Evolutionary conservation across 2,888 invertebrate species (phyloP).

Genomic region (Apotomis capreana): DNA sequence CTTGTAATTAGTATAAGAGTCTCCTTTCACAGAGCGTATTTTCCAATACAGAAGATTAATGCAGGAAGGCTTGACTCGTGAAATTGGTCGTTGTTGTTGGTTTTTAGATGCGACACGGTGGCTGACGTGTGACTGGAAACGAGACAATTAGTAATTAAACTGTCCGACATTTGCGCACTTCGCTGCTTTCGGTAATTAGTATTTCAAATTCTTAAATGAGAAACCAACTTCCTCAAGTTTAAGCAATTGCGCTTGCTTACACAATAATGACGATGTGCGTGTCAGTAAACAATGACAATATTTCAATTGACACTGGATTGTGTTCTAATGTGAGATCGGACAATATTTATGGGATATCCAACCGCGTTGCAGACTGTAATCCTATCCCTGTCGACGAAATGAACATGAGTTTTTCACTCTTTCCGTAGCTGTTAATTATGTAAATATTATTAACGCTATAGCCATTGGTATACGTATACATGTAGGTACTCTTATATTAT

Average conservation of each 20-base stretch:
- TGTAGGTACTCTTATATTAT: too few species aligned
- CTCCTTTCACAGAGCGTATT: too few species aligned
- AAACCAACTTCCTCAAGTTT: constrained; percentile 9
- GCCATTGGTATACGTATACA: background rate
- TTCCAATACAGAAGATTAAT: too few species aligned
- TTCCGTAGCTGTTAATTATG: background rate
- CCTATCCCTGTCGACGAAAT: background rate
- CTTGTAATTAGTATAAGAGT: too few species aligned
- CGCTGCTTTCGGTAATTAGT: constrained; percentile 31
- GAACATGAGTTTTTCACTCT: background rate
- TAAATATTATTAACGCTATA: background rate
- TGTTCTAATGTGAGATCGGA: background rate
- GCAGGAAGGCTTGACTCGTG: background rate
- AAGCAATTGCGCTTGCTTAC: background rate
- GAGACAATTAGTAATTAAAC: constrained; percentile 57
- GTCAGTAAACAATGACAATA: background rate
- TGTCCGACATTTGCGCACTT: constrained; percentile 37
- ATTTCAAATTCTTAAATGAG: constrained; percentile 26
- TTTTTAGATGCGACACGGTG: constrained; percentile 14
- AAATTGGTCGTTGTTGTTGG: constrained; percentile 5
- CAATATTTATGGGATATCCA: background rate
- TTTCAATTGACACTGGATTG: background rate
- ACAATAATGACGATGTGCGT: background rate
- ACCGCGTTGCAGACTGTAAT: background rate
- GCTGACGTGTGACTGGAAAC: constrained; percentile 47